These are phyloP conservation scores for Slavum lentiscoides DNA, from an alignment of 2,888 invertebrate genomes.

Conservation along the genomic window DNA sequence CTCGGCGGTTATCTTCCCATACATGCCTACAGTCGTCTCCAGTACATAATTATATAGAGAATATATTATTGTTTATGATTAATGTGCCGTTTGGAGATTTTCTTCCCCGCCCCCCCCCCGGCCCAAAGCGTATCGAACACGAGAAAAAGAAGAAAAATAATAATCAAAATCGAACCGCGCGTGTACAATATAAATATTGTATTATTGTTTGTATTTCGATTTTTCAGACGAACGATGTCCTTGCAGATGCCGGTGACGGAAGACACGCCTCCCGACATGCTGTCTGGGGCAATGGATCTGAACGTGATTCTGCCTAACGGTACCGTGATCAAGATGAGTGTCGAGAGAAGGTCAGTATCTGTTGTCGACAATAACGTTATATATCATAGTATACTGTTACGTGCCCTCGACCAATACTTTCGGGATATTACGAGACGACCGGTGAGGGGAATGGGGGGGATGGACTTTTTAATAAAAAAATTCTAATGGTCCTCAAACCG, in stretches of 20 bases:
- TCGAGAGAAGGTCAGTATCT: conserved; percentile 64
- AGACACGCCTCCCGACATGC: conserved; percentile 71
- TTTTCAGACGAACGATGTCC: conserved; percentile 56
- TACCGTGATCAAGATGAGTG: conserved; percentile 63
- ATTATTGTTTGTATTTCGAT: neutral
- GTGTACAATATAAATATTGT: no score
- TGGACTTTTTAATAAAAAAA: neutral
- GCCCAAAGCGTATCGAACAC: no score
- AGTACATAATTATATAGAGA: no score
- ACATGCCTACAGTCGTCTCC: no score
- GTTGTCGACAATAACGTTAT: neutral
- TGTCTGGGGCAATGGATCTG: conserved; percentile 72
- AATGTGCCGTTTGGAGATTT: no score
- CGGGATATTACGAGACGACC: neutral
- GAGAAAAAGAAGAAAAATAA: no score
- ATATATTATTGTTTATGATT: no score
- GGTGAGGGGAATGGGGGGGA: no score
- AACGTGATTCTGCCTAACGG: conserved; percentile 68
- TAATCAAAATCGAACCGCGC: no score
- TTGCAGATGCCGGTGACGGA: conserved; percentile 65
- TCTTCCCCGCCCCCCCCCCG: no score
- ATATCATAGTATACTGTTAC: neutral
- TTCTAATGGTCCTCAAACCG: no score
- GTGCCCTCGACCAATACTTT: neutral
- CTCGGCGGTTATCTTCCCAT: no score